Evolutionary conservation across 2,888 invertebrate species (phyloP).

Genomic region (Heterodera filipjevi): DNA sequence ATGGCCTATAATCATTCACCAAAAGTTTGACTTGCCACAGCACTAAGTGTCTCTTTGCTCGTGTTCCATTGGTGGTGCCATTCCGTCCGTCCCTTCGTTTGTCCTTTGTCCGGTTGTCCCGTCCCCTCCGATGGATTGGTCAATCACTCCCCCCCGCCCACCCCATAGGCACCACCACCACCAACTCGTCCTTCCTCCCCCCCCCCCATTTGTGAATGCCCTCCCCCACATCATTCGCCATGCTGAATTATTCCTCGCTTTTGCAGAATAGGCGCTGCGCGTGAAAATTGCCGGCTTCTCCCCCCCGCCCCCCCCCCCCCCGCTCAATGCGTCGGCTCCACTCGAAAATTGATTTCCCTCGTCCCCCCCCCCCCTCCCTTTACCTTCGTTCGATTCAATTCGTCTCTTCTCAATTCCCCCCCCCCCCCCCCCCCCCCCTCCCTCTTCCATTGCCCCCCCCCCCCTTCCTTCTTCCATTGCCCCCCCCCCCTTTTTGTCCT

Average conservation of each 20-base stretch:
- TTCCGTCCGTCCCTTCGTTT: not conserved
- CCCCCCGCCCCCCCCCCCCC: not conserved
- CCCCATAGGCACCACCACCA: not conserved
- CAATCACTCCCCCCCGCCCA: not conserved
- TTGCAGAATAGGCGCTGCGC: slow-evolving; percentile 7
- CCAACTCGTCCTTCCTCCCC: not conserved
- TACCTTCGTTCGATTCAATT: not conserved
- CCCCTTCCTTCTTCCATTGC: too few species aligned
- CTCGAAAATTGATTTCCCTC: slow-evolving; percentile 16
- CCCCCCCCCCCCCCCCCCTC: not conserved
- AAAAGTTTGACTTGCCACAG: not conserved
- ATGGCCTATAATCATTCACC: not conserved
- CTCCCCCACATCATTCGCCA: not conserved
- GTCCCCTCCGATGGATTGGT: not conserved
- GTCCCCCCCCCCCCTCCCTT: not conserved
- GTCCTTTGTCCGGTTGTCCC: not conserved
- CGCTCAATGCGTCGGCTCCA: not conserved
- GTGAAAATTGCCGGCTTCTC: slow-evolving; percentile 19
- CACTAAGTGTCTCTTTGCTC: not conserved
- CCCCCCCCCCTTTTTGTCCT: too few species aligned
- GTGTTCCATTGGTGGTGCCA: not conserved
- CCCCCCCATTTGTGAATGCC: not conserved
- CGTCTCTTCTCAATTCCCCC: not conserved
- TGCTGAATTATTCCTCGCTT: slow-evolving; percentile 9
- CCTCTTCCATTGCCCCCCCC: not conserved